Conservation (phyloP, 35 echinoderm and acorn worm genomes). For the Patiria miniata region DNA sequence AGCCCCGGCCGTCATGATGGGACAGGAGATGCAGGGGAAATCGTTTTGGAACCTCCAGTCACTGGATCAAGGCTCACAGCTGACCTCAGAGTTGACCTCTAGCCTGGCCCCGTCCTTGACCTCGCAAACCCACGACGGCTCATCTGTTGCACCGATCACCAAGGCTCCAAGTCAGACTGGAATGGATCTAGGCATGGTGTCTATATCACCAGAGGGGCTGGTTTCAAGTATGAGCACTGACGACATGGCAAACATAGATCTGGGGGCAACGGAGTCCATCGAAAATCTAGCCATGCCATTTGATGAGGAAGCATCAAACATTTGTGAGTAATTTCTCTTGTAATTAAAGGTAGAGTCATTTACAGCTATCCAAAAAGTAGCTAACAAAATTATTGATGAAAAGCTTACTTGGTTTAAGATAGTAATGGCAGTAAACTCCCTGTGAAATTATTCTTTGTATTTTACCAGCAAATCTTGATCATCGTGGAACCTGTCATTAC, state of each 20-base stretch:
- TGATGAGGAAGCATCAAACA: slow-evolving; percentile 4
- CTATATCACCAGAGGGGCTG: slow-evolving; percentile 12
- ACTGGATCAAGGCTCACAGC: slow-evolving; percentile 4
- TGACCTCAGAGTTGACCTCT: background rate
- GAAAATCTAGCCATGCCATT: background rate
- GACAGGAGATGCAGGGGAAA: slow-evolving; percentile 5
- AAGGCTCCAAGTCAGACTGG: background rate
- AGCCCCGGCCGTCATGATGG: background rate
- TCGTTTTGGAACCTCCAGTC: background rate
- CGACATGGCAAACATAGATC: background rate
- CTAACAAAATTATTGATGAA: too few relatives aligned
- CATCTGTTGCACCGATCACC: background rate
- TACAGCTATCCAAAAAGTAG: too few relatives aligned
- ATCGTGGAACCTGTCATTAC: too few relatives aligned
- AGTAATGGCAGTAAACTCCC: too few relatives aligned
- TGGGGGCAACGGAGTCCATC: background rate
- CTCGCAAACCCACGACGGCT: background rate
- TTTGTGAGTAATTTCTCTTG: background rate
- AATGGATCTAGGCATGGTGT: background rate
- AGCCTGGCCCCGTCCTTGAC: slow-evolving; percentile 1
- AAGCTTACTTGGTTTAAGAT: too few relatives aligned
- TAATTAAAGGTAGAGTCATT: too few relatives aligned
- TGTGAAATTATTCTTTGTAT: too few relatives aligned
- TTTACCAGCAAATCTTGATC: too few relatives aligned
- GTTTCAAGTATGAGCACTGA: background rate